Evolutionary conservation across 2,888 invertebrate species (phyloP).

Genomic region (Matsumyia berberina): DNA sequence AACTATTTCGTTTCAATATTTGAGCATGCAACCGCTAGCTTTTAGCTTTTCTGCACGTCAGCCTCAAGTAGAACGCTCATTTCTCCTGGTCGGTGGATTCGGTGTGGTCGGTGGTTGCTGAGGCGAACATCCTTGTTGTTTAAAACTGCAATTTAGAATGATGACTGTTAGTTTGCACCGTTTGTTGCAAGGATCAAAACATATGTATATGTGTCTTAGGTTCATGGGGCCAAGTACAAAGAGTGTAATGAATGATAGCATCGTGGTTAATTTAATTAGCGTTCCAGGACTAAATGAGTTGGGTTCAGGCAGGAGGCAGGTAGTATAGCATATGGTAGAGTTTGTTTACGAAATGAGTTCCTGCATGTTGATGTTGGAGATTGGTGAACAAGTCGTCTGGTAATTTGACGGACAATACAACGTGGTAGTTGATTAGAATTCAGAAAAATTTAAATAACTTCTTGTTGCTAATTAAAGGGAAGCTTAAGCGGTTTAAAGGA

Average conservation of each 20-base stretch:
- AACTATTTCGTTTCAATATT: conserved; percentile 71
- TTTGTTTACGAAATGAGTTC: conserved; percentile 19
- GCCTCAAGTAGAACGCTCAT: conserved; percentile 63
- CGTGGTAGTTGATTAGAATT: neutral
- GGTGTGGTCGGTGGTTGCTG: conserved; percentile 15
- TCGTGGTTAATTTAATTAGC: conserved; percentile 69
- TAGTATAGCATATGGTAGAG: conserved; percentile 6
- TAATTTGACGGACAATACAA: conserved; percentile 1
- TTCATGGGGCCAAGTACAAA: conserved; percentile 28
- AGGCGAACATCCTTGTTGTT: conserved; percentile 39
- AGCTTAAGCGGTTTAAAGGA: too few relatives aligned
- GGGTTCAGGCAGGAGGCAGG: conserved; percentile 9
- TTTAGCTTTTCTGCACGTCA: conserved; percentile 69
- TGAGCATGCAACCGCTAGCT: conserved; percentile 68
- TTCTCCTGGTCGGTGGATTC: conserved; percentile 30
- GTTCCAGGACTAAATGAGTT: conserved; percentile 37
- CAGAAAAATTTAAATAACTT: neutral
- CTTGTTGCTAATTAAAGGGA: too few relatives aligned
- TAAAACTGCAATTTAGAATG: conserved; percentile 30
- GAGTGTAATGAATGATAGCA: conserved; percentile 54
- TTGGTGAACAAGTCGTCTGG: neutral
- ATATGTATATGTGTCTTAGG: conserved; percentile 10
- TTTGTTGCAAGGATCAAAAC: conserved; percentile 46
- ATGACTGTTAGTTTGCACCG: conserved; percentile 50
- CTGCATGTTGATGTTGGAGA: conserved; percentile 6